These are phyloP conservation scores for Hucho hucho DNA, from an alignment of 2,113 vertebrate genomes.

Conservation along the genomic window DNA sequence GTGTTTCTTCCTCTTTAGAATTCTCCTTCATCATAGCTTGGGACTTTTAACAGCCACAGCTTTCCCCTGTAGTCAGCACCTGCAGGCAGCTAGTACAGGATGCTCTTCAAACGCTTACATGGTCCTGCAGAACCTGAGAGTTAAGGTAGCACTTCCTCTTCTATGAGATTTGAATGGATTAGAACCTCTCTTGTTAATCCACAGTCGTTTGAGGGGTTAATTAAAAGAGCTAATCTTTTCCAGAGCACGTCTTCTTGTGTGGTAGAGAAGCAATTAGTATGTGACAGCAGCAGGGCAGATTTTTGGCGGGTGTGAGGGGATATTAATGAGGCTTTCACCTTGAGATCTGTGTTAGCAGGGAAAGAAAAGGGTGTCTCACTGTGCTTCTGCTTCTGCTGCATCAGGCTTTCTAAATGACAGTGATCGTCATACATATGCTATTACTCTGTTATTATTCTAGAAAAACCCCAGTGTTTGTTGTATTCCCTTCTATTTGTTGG, in stretches of 20 bases:
- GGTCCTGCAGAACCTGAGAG: background rate
- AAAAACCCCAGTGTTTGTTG: background rate
- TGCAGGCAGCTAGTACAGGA: slow-evolving; percentile 8
- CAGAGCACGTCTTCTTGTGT: slow-evolving; percentile 16
- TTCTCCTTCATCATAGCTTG: slow-evolving; percentile 4
- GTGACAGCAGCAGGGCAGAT: slow-evolving; percentile 23
- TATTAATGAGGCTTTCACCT: slow-evolving; percentile 63
- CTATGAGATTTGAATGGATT: slow-evolving; percentile 8
- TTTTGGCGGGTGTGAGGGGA: slow-evolving; percentile 32
- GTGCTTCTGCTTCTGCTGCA: background rate
- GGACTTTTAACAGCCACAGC: slow-evolving; percentile 15
- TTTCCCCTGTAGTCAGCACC: slow-evolving; percentile 16
- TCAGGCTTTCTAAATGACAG: background rate
- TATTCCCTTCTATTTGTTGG: background rate
- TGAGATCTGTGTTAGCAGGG: slow-evolving; percentile 37
- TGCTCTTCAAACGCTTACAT: slow-evolving; percentile 30
- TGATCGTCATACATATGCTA: background rate
- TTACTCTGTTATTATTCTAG: background rate
- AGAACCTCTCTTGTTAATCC: background rate
- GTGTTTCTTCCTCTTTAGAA: slow-evolving; percentile 14
- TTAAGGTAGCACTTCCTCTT: background rate
- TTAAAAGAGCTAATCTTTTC: slow-evolving; percentile 19
- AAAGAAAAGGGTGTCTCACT: slow-evolving; percentile 11
- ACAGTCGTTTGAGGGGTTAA: slow-evolving; percentile 33
- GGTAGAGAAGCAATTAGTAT: slow-evolving; percentile 32